Evolutionary conservation across 2,797 vertebrate species (phyloP).

Genomic region (Gymnothorax reevesii): DNA sequence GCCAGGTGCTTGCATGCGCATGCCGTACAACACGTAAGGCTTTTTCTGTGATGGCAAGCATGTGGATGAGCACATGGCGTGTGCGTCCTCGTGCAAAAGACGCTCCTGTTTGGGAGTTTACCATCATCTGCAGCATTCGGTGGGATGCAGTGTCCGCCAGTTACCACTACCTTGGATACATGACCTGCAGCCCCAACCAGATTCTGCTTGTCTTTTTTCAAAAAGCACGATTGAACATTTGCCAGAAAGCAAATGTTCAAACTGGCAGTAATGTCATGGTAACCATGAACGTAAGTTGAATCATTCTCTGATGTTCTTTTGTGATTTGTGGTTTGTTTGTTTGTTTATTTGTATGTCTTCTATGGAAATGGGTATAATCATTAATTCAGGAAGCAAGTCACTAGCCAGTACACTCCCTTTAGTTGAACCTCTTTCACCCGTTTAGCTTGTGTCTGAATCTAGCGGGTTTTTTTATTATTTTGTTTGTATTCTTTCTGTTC

Average conservation of each 20-base stretch:
- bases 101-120: constrained; percentile 72
- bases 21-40: constrained; percentile 39
- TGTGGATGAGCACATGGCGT: constrained; percentile 31
- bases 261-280: constrained; percentile 58
- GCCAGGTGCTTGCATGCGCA: constrained; percentile 46
- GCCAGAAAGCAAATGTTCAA: constrained; percentile 60
- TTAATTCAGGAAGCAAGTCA: constrained; percentile 49
- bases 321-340: background rate
- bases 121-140: constrained; percentile 74
- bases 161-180: constrained; percentile 81
- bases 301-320: constrained; percentile 30
- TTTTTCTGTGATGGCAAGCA: constrained; percentile 30
- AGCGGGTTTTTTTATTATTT: constrained; percentile 4
- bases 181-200: constrained; percentile 80
- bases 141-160: constrained; percentile 74
- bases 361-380: background rate
- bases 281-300: constrained; percentile 59
- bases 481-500: constrained; percentile 32
- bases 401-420: constrained; percentile 40
- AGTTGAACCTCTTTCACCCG: constrained; percentile 44
- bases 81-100: constrained; percentile 20
- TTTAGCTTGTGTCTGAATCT: constrained; percentile 41
- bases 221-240: constrained; percentile 54
- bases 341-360: constrained; percentile 7
- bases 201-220: constrained; percentile 72